Evolutionary conservation across 2,888 invertebrate genomes (phyloP), one percentile per base, ranked within the genome.

Genomic region (Heliconius ethilla): DNA sequence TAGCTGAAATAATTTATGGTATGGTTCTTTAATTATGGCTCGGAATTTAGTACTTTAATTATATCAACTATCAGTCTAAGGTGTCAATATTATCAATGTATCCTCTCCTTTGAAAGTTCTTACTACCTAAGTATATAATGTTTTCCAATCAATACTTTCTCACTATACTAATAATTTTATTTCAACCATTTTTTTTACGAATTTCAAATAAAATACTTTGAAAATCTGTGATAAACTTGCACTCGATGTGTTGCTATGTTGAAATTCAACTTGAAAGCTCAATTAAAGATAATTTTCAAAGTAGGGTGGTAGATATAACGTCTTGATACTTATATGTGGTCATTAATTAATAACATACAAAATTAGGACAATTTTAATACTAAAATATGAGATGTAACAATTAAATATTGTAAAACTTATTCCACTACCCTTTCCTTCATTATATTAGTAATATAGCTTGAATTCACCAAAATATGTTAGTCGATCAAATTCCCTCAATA

Each of bases 271-370:
- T 72, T 59, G 18, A 13, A 72, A 59, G 72, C 72, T 72, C 72
- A 72, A 72, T 72, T 72, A 59, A 72, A 72, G 33, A 33, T 72
- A 72, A 59, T 25, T 55, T 72, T 72, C 72, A 72, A 72, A 72
- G 72, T 59, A 72, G 72, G 72, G n/a, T 59, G 55, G 33, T 72
- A 72, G 59, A 72, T 70, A 10, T 72, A 72, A 22, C n/a, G 72
- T 37, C 33, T 37, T 9, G n/a, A 33, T 33, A n/a, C 29, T 72
- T 55, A 72, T 72, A 72, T 25, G n/a, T 72, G 51, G 70, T 55
- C 55, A 72, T 72, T 69, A 59, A n/a, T 72, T 29, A 55, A 15
- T 72, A 33, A 59, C 59, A 59, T 37, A 72, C n/a, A 59, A 25
- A 55, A 72, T 33, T n/a, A 51, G 51, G 51, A 55, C 18, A 55